These are phyloP conservation scores for Chionomys nivalis DNA, from an alignment of 2,113 vertebrate species.

Conservation along the genomic window DNA sequence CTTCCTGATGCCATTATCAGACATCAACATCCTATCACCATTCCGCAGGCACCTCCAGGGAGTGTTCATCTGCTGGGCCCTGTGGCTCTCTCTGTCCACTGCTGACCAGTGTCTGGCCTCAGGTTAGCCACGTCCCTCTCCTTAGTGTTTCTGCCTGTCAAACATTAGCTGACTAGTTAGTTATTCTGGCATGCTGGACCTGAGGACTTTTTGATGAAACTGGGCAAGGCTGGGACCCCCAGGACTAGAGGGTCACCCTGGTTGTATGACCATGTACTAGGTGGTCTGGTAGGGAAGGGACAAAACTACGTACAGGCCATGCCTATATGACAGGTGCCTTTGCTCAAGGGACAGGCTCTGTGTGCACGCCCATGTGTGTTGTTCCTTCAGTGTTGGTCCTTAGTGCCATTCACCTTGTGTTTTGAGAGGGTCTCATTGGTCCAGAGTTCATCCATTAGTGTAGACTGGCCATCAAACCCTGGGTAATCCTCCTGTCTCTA, in stretches of 20 bases:
- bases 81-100: not conserved
- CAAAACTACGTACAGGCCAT: accelerated
- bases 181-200: not conserved
- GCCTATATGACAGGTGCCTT: accelerated
- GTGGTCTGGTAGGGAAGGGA: not conserved
- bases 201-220: not conserved
- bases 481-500: not conserved
- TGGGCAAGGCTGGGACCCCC: not conserved
- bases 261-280: not conserved
- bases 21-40: too few species aligned
- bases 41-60: not conserved
- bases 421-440: not conserved
- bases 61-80: too few species aligned
- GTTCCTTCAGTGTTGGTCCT: not conserved
- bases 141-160: not conserved
- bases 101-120: not conserved
- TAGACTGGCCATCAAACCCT: not conserved
- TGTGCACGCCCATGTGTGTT: too few species aligned
- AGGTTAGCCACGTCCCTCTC: not conserved
- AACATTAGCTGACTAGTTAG: not conserved
- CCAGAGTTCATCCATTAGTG: not conserved
- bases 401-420: not conserved
- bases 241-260: not conserved
- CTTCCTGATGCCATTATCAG: accelerated
- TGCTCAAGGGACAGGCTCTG: not conserved